These are phyloP conservation scores for Leptopilina boulardi DNA, from an alignment of 1,140 invertebrate genomes.

Conservation along the genomic window DNA sequence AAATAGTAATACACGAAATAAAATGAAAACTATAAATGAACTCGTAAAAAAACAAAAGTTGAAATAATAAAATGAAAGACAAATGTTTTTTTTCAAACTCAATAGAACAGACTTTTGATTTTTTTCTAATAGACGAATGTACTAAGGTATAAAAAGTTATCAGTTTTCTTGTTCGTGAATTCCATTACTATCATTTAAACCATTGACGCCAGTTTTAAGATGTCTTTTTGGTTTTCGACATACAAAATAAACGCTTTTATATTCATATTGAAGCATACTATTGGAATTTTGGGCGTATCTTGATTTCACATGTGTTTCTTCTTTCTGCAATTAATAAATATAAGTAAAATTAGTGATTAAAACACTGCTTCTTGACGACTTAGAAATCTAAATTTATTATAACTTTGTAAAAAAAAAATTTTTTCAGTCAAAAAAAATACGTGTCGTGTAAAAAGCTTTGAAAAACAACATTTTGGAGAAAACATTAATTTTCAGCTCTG, in stretches of 20 bases:
- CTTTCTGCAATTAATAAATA: conserved; percentile 79
- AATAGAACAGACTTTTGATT: conserved; percentile 39
- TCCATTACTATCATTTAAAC: conserved; percentile 63
- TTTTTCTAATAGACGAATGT: conserved; percentile 45
- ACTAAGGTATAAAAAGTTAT: conserved; percentile 38
- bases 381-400: too few relatives aligned
- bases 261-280: conserved; percentile 95
- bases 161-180: conserved; percentile 65
- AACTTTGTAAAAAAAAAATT: too few relatives aligned
- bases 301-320: conserved; percentile 85
- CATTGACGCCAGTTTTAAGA: conserved; percentile 57
- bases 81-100: conserved; percentile 11
- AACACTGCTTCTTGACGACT: too few relatives aligned
- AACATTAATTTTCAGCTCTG: too few relatives aligned
- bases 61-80: conserved; percentile 33
- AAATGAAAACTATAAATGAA: background rate
- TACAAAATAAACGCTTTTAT: conserved; percentile 93
- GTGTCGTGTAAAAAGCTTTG: too few relatives aligned
- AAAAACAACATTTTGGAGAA: too few relatives aligned
- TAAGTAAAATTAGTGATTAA: conserved; percentile 42
- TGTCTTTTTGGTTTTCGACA: conserved; percentile 82
- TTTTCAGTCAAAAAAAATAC: too few relatives aligned
- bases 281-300: conserved; percentile 94
- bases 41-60: background rate
- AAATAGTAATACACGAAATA: background rate